A percentile compares a stretch with the other conserved stretches of the same genome.
phyloP scores from a whole-genome alignment of 2,888 invertebrate genomes.

The Cryptocheilus praepositus region DNA sequence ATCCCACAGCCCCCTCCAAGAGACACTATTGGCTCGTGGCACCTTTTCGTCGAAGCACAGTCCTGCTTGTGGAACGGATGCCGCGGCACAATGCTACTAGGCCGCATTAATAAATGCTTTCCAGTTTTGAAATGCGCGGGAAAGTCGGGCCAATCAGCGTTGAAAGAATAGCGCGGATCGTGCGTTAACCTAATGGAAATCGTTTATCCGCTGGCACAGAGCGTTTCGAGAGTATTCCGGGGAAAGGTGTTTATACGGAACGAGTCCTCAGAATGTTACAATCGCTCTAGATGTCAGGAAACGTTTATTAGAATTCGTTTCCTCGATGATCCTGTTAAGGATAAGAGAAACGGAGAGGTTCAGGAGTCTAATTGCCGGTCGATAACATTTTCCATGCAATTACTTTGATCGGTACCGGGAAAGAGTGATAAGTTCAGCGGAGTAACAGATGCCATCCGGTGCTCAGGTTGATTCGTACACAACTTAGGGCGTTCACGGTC shows the following conservation, averaged over 20 bases:
- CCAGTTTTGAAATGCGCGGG: constrained; percentile 20
- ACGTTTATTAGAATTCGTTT: too few relatives aligned
- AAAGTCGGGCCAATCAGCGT: too few relatives aligned
- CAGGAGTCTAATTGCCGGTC: too few relatives aligned
- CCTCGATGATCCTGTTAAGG: not conserved
- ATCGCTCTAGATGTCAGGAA: too few relatives aligned
- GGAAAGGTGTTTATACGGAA: constrained; percentile 26
- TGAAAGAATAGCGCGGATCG: too few relatives aligned
- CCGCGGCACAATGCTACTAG: constrained; percentile 18
- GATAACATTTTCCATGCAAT: too few relatives aligned
- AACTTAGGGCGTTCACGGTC: constrained; percentile 46
- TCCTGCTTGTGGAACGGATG: constrained; percentile 1
- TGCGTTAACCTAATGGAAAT: too few relatives aligned
- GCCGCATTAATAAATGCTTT: constrained; percentile 32
- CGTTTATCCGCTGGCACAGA: too few relatives aligned
- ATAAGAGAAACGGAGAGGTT: too few relatives aligned
- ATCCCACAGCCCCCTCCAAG: too few relatives aligned
- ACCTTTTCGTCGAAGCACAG: constrained; percentile 22
- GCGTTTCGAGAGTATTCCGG: constrained; percentile 20
- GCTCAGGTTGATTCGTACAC: constrained; percentile 16
- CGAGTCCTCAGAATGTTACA: constrained; percentile 1
- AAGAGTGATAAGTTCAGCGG: too few relatives aligned
- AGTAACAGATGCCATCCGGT: constrained; percentile 8
- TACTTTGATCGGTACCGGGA: too few relatives aligned
- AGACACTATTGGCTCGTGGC: constrained; percentile 1